phyloP scores from a whole-genome alignment of 2,113 vertebrate species.

The Pogonocichla stellata region DNA sequence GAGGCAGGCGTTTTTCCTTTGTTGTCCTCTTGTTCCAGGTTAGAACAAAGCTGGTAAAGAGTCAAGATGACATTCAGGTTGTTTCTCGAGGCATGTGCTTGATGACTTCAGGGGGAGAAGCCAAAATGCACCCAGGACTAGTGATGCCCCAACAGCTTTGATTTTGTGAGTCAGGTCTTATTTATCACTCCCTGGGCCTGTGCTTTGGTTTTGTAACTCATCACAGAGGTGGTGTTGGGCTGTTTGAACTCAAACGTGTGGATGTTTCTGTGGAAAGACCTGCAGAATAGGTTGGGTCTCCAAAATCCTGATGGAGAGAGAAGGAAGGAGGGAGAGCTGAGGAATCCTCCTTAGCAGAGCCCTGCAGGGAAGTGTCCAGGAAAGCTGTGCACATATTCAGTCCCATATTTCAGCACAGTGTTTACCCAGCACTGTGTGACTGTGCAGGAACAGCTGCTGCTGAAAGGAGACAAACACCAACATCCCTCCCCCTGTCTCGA shows the following conservation, averaged over 20 bases:
- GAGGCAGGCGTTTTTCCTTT: not conserved
- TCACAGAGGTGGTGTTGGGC: no score
- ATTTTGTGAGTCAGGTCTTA: not conserved
- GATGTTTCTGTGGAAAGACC: not conserved
- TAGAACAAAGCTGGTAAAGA: not conserved
- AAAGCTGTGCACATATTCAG: not conserved
- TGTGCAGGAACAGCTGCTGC: not conserved
- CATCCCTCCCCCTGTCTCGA: rapidly evolving
- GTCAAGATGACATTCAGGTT: not conserved
- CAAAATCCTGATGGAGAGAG: not conserved
- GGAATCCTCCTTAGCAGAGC: not conserved
- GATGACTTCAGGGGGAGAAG: not conserved
- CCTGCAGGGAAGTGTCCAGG: not conserved
- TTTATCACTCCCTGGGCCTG: not conserved
- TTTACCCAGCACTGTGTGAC: not conserved
- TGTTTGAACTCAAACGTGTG: not conserved
- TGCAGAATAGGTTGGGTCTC: not conserved
- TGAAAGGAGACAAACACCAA: not conserved
- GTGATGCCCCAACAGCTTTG: not conserved
- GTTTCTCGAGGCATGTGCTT: not conserved
- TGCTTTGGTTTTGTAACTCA: not conserved
- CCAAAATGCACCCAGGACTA: not conserved
- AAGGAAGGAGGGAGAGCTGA: not conserved
- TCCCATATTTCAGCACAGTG: not conserved
- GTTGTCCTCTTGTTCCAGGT: not conserved